phyloP scores from a whole-genome alignment of 1,140 invertebrate species.

The Aphis gossypii region DNA sequence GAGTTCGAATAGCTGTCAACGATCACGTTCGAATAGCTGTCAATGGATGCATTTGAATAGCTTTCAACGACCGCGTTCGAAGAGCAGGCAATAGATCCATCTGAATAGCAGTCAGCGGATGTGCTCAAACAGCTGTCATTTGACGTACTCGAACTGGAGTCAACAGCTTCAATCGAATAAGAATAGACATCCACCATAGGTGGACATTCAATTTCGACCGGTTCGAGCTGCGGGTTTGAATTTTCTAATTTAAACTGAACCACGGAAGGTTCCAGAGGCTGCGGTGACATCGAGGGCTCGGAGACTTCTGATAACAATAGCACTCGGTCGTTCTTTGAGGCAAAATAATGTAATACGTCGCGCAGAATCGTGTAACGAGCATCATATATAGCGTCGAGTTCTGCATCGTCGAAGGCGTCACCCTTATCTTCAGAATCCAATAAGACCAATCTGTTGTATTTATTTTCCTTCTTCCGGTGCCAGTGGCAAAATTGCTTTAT shows the following conservation, averaged over 20 bases:
- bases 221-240: neutral
- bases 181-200: neutral
- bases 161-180: neutral
- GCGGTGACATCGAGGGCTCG: neutral
- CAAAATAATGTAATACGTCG: neutral
- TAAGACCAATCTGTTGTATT: neutral
- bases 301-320: neutral
- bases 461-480: neutral
- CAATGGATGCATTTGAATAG: accelerated
- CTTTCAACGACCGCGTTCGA: neutral
- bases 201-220: neutral
- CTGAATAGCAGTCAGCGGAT: neutral
- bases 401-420: accelerated
- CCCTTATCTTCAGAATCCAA: neutral
- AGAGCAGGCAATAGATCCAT: neutral
- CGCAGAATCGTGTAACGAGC: neutral
- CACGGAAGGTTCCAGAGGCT: neutral
- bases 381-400: neutral
- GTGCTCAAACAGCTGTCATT: neutral
- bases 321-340: neutral
- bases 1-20: no score
- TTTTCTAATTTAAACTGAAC: neutral
- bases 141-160: neutral
- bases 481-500: neutral
- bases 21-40: no score